A percentile compares a stretch with the other conserved stretches of the same genome.
phyloP scores from a whole-genome alignment of 1,140 invertebrate genomes.

The Vollenhovia emeryi region DNA sequence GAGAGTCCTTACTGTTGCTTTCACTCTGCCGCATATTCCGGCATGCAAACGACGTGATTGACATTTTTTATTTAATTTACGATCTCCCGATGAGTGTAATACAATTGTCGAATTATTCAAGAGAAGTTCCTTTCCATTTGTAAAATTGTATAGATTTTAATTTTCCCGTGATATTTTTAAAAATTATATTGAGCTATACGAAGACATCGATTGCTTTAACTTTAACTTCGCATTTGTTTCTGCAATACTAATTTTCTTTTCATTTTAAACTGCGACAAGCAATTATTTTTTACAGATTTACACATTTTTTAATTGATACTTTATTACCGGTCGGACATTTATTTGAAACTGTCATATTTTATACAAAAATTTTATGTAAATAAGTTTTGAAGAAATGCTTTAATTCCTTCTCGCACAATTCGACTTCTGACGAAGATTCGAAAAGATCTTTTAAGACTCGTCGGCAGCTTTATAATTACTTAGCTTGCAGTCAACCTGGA shows the following conservation, averaged over 20 bases:
- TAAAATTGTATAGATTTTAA: background rate
- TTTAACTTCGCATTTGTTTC: background rate
- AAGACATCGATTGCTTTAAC: background rate
- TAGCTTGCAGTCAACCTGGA: background rate
- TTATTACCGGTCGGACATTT: background rate
- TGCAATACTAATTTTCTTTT: background rate
- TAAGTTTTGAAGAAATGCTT: background rate
- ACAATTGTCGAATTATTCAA: background rate
- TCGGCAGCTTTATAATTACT: background rate
- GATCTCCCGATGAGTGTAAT: background rate
- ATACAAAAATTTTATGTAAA: background rate
- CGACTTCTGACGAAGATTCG: background rate
- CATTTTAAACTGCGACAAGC: background rate
- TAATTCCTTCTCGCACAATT: background rate
- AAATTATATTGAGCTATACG: background rate
- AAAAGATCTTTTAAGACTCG: background rate
- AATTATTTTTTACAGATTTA: background rate
- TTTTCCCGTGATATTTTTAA: background rate
- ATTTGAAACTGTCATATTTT: background rate
- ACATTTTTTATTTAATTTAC: constrained; percentile 12
- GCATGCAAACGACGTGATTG: background rate
- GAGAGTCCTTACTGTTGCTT: background rate
- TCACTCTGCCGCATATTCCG: constrained; percentile 5
- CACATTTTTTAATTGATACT: background rate
- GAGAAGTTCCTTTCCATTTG: background rate